Conservation (phyloP, 2,113 vertebrate genomes). For the Gopherus flavomarginatus region DNA sequence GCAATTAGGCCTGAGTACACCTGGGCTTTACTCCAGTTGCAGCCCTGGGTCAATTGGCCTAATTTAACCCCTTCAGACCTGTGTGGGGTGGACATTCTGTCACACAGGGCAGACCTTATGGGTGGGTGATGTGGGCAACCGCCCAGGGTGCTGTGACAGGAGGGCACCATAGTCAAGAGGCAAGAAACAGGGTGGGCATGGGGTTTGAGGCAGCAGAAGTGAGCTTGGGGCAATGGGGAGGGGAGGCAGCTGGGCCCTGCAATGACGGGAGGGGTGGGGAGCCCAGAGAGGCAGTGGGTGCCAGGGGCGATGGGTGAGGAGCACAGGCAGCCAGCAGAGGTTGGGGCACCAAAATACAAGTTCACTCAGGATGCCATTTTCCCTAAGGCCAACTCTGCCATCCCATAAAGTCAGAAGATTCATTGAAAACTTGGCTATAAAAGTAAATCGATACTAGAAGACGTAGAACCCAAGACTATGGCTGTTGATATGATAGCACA, state of each 20-base stretch:
- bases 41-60: neutral
- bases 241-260: neutral
- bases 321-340: too few species aligned
- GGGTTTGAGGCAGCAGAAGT: neutral
- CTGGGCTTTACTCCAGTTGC: neutral
- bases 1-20: neutral
- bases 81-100: neutral
- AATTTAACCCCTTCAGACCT: neutral
- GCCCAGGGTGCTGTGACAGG: neutral
- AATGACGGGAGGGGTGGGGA: neutral
- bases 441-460: neutral
- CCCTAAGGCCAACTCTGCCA: neutral
- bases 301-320: too few species aligned
- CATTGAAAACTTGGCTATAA: neutral
- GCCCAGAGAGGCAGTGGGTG: neutral
- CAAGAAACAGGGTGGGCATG: neutral
- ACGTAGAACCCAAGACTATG: neutral
- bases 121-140: neutral
- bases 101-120: too few species aligned
- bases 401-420: neutral
- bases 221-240: neutral
- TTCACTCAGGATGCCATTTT: neutral
- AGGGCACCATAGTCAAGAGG: neutral
- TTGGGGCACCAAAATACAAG: neutral
- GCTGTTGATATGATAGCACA: neutral